Base-by-base conservation (phyloP, 2,888 invertebrate species). In the Pseudococcus viburni region DNA sequence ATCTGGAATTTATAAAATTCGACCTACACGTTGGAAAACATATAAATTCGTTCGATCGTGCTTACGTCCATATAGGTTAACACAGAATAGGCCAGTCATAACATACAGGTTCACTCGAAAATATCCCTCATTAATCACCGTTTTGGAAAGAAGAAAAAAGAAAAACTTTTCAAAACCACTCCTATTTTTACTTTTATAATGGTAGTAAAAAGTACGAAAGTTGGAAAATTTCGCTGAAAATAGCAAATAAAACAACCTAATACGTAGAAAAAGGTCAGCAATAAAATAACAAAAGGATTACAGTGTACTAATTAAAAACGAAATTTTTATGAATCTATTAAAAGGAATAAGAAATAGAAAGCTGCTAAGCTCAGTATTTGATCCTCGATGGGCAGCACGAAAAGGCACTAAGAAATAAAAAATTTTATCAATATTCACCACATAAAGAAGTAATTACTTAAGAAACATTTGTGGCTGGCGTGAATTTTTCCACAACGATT, bases 321-420 rank as follows among this genome's bases (percentile, higher is more conserved):
- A n/a, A 42, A 77, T 39, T 77, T 77, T 77, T 77, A 77, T 77
- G 77, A 77, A 77, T 77, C 39, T 42, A 77, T 39, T 77, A 33
- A 42, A 39, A 6, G 2, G 39, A n/a, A 33, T 33, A 39, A 3
- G 1, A 77, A 42, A 9, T 42, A 9, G 6, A 42, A 77, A 17
- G 64, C 64, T 22, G 22, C 22, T 6, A 64, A 64, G 3, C 64
- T 22, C 17, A 55, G 55, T 55, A n/a, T 55, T 55, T 22, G 19
- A 9, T 64, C 9, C 64, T 64, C 22, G 19, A 64, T 64, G 64
- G 22, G 22, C 19, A 11, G 3, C 19, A 11, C 64, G 4, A 64
- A 64, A 64, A 64, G 9, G 19, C 64, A 64, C 19, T 9, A 64
- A 22, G 64, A 64, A 22, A 22, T 64, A 64, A 7, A 64, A 22